phyloP scores from a whole-genome alignment of 2,888 invertebrate species.

The Cerastis rubricosa region DNA sequence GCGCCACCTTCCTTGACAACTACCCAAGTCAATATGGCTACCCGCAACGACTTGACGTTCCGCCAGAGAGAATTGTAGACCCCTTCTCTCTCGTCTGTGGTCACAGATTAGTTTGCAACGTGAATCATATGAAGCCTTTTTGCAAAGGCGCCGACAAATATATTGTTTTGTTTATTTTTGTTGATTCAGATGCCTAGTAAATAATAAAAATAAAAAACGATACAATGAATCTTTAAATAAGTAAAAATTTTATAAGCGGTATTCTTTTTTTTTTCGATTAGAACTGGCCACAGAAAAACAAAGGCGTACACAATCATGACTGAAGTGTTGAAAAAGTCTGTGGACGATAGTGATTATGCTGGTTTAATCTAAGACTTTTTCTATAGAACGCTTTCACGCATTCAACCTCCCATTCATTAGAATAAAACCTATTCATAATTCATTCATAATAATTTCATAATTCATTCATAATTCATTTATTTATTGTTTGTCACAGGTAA shows the following conservation, averaged over 20 bases:
- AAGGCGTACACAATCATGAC: not conserved
- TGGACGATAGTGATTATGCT: not conserved
- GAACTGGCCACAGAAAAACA: not conserved
- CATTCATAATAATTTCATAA: no score
- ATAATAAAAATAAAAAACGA: not conserved
- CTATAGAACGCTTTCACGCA: not conserved
- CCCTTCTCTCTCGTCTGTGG: no score
- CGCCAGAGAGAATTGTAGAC: no score
- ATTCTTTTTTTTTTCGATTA: not conserved
- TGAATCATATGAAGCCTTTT: no score
- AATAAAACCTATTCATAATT: slow-evolving; percentile 19
- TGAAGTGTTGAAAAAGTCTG: not conserved
- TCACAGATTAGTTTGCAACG: no score
- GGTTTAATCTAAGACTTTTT: not conserved
- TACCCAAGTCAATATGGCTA: no score
- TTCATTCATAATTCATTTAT: no score
- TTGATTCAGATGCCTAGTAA: slow-evolving; percentile 6
- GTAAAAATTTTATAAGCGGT: not conserved
- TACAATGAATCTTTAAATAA: not conserved
- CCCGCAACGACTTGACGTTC: no score
- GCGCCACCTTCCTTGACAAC: no score
- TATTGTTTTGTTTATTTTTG: slow-evolving; percentile 24
- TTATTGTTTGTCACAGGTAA: no score
- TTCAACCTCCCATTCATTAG: not conserved
- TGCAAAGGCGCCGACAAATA: no score